Conservation (phyloP, 2,113 vertebrate genomes). For the Egretta garzetta region DNA sequence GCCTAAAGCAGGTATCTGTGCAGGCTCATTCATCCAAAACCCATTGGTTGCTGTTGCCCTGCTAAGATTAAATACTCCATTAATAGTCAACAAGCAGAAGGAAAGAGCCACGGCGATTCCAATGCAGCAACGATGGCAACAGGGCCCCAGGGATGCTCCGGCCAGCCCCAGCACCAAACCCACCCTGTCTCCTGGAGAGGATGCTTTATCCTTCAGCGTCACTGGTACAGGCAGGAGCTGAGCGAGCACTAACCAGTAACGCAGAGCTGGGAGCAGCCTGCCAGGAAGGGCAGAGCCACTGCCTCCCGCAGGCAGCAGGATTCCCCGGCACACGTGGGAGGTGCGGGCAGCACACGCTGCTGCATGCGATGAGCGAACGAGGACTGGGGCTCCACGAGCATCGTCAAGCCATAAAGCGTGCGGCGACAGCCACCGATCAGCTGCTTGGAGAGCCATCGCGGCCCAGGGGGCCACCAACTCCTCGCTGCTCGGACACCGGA, state of each 20-base stretch:
- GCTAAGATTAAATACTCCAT: background rate
- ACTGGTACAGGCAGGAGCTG: background rate
- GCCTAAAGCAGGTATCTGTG: conserved; percentile 14
- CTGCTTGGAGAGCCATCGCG: background rate
- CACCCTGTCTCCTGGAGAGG: background rate
- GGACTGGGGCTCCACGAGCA: background rate
- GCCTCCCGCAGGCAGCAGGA: background rate
- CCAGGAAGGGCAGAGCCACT: background rate
- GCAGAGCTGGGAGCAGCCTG: background rate
- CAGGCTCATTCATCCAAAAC: conserved; percentile 30
- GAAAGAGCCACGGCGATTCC: background rate
- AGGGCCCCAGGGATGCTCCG: background rate
- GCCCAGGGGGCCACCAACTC: background rate
- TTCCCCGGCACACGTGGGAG: background rate
- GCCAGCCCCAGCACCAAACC: background rate
- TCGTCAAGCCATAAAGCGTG: background rate
- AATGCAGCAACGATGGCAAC: background rate
- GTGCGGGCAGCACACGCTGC: background rate
- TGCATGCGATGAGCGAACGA: fast-evolving
- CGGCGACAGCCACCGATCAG: background rate
- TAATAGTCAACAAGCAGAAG: background rate
- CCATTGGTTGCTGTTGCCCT: background rate
- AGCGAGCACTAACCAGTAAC: too few species aligned
- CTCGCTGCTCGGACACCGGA: background rate
- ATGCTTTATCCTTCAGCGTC: background rate